Base-by-base conservation (phyloP, 2,113 vertebrate genomes). In the Todiramphus chloris region DNA sequence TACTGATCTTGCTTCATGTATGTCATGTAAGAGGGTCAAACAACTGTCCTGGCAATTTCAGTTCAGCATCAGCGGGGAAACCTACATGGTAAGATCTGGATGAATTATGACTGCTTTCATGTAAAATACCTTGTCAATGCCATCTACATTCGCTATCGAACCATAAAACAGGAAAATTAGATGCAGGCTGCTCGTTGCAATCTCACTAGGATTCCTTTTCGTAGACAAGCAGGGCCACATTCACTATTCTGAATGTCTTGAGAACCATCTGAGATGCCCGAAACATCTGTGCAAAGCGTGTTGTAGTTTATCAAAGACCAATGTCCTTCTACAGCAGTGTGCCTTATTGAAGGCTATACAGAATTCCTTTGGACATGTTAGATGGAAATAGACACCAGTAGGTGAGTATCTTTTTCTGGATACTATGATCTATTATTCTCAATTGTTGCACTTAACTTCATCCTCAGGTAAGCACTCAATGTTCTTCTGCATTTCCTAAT, bases 401-500 rank as follows among this genome's bases (percentile, higher is more conserved):
- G 10, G 3, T 33, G 13, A 56, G 13, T n/a, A n/a, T 18, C 1
- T 41, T 75, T 86, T 62, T 43, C 35, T 81, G 87, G 39, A 37
- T 50, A 24, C 44, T 27, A 46, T 6, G 4, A 43, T 16, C 17
- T 85, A 23, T 76, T 51, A 56, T 9, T 70, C 39, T 67, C 27
- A 69, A 1, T 35, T 86, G 28, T 12, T 27, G 50, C 0, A 0
- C 64, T 60, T 44, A 69, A 7, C 39, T 83, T 73, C 1, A 0
- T 35, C 58, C 28, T 80, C 21, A 53, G 41, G 8, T 27, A 48
- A 0, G 0, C 7, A 51, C 3, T 41, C 19, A 18, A 51, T 17
- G 14, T 58, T 44, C 25, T 53, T 68, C 67, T 69, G 30, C 9
- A 33, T 28, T 89, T 91, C 23, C 24, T 39, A 9, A 11, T 41